A percentile compares a stretch with the other conserved stretches of the same genome.
Evolutionary conservation across 2,888 invertebrate species (phyloP).

Genomic region (Drosophila buzzatii): DNA sequence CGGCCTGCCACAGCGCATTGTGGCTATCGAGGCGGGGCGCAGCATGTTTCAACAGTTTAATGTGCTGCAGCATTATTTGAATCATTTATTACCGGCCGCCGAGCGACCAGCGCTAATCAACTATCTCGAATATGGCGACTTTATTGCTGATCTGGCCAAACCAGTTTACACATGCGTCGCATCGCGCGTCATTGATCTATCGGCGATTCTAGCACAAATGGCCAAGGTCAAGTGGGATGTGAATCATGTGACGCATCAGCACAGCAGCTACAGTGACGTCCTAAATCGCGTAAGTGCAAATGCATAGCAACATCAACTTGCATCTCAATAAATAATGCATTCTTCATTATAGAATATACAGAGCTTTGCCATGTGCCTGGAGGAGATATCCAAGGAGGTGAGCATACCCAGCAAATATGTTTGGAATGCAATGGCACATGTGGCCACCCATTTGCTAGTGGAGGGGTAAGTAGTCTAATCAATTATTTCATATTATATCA

Average conservation of each 20-base stretch:
- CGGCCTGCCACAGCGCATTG: slow-evolving; percentile 94
- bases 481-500: background rate
- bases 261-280: slow-evolving; percentile 94
- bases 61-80: slow-evolving; percentile 93
- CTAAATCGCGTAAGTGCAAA: slow-evolving; percentile 87
- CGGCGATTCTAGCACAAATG: slow-evolving; percentile 92
- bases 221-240: slow-evolving; percentile 97
- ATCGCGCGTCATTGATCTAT: slow-evolving; percentile 91
- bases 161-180: slow-evolving; percentile 96
- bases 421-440: slow-evolving; percentile 95
- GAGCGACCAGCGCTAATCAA: slow-evolving; percentile 89
- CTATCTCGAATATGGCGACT: slow-evolving; percentile 86
- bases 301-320: background rate
- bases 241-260: slow-evolving; percentile 97
- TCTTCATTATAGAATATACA: slow-evolving; percentile 85
- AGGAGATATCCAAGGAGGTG: slow-evolving; percentile 89
- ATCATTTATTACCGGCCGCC: slow-evolving; percentile 91
- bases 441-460: slow-evolving; percentile 94
- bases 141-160: slow-evolving; percentile 89
- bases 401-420: slow-evolving; percentile 90
- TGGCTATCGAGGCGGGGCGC: slow-evolving; percentile 96
- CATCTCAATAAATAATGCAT: background rate
- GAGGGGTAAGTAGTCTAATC: slow-evolving; percentile 89
- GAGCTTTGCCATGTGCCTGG: slow-evolving; percentile 91
- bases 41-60: slow-evolving; percentile 96